phyloP scores from a whole-genome alignment of 2,888 invertebrate species.

The Oscheius sp. region DNA sequence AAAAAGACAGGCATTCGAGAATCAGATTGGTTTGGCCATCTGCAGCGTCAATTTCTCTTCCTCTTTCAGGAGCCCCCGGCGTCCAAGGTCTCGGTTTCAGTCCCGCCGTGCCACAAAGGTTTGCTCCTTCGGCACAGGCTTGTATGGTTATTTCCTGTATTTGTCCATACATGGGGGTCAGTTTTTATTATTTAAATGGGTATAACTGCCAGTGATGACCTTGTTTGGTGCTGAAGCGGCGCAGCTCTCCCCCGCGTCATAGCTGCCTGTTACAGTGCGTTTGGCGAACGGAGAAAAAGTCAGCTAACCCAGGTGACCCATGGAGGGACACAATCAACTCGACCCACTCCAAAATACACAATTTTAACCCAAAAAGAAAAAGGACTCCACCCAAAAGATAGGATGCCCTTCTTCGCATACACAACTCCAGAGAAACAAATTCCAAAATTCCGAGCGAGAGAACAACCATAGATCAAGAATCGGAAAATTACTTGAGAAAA shows the following conservation, averaged over 20 bases:
- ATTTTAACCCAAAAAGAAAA: too few relatives aligned
- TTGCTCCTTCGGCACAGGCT: conserved; percentile 70
- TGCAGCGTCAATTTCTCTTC: too few relatives aligned
- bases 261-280: conserved; percentile 26
- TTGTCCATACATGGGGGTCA: conserved; percentile 71
- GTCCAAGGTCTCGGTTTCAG: conserved; percentile 51
- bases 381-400: neutral
- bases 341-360: too few relatives aligned
- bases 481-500: too few relatives aligned
- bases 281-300: conserved; percentile 27
- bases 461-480: too few relatives aligned
- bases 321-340: too few relatives aligned
- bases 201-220: neutral
- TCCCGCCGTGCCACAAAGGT: conserved; percentile 64
- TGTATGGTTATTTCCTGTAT: conserved; percentile 72
- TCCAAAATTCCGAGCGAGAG: too few relatives aligned
- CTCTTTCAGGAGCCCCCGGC: conserved; percentile 49
- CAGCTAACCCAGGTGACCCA: neutral
- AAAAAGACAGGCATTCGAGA: conserved; percentile 57
- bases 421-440: too few relatives aligned
- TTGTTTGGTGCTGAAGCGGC: conserved; percentile 5
- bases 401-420: too few relatives aligned
- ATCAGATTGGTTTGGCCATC: conserved; percentile 41
- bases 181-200: conserved; percentile 40
- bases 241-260: conserved; percentile 9